These are phyloP conservation scores for Montipora cactus DNA, from an alignment of 64 coral and sea anemone genomes.

Conservation along the genomic window DNA sequence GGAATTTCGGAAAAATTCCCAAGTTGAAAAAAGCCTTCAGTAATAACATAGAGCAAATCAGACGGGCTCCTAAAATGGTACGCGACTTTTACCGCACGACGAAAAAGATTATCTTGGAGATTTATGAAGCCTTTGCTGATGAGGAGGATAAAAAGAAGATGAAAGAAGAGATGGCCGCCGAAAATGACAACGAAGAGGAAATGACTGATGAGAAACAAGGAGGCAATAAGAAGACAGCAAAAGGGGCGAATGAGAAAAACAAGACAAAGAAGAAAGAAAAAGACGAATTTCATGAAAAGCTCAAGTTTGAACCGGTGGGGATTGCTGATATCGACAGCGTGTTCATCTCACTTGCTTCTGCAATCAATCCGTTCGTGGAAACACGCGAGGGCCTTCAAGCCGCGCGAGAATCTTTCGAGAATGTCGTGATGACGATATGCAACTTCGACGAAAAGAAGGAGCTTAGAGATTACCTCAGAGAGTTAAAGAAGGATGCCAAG, in stretches of 20 bases:
- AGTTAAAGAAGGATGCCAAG: conserved; percentile 84
- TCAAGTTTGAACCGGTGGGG: conserved; percentile 70
- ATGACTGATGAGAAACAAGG: background rate
- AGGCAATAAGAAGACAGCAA: background rate
- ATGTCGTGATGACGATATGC: conserved; percentile 60
- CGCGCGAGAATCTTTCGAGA: conserved; percentile 83
- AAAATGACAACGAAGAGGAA: conserved; percentile 4
- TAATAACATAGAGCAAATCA: conserved; percentile 76
- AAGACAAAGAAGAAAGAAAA: conserved; percentile 56
- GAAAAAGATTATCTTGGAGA: conserved; percentile 62
- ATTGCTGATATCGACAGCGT: conserved; percentile 81
- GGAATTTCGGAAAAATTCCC: conserved; percentile 60
- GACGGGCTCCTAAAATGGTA: conserved; percentile 74
- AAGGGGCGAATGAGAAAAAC: background rate
- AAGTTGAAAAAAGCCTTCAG: conserved; percentile 70
- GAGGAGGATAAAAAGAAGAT: conserved; percentile 70
- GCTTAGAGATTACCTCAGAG: conserved; percentile 78
- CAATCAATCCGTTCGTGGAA: conserved; percentile 72
- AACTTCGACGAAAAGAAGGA: conserved; percentile 77
- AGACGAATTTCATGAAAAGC: conserved; percentile 72
- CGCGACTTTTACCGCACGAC: conserved; percentile 72
- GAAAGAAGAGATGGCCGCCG: conserved; percentile 44
- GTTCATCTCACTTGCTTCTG: conserved; percentile 66
- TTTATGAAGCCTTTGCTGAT: conserved; percentile 78
- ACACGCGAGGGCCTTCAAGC: conserved; percentile 77